Percentiles rank a stretch among this genome's conserved stretches.
phyloP scores from a whole-genome alignment of 2,113 vertebrate genomes.

The human (Homo sapiens) region DNA sequence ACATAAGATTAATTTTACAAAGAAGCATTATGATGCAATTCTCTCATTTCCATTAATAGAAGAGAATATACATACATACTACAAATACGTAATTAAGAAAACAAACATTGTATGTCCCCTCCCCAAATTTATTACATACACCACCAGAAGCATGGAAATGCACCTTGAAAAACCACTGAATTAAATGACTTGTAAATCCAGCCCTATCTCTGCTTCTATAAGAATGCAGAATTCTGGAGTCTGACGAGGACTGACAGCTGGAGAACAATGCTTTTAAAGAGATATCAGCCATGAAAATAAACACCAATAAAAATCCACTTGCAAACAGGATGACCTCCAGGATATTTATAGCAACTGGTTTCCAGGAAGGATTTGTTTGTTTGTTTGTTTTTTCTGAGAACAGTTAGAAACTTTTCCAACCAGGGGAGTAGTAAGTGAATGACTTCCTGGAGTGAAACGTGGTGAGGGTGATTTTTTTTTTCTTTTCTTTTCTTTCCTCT shows the following conservation, averaged over 20 bases:
- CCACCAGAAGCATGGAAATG: not conserved
- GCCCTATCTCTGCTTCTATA: not conserved
- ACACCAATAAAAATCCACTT: not conserved
- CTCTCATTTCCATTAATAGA: not conserved
- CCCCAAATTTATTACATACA: not conserved
- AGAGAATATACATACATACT: not conserved
- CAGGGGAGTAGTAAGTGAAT: not conserved
- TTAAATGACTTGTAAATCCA: not conserved
- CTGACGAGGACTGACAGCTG: not conserved
- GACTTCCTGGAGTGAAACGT: not conserved
- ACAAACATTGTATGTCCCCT: not conserved
- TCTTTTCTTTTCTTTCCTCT: too few relatives aligned
- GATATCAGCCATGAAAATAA: not conserved
- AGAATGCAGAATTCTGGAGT: not conserved
- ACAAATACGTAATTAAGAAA: not conserved
- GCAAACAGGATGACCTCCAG: not conserved
- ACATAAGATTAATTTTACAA: not conserved
- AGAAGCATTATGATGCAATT: not conserved
- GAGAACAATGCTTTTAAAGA: not conserved
- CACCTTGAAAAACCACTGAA: not conserved
- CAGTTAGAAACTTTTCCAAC: not conserved
- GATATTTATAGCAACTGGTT: not conserved
- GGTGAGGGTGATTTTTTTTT: not conserved
- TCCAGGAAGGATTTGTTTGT: too few relatives aligned
- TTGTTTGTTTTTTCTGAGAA: not conserved